Evolutionary conservation across 1,140 invertebrate genomes (phyloP).

Genomic region (Coptotermes formosanus): DNA sequence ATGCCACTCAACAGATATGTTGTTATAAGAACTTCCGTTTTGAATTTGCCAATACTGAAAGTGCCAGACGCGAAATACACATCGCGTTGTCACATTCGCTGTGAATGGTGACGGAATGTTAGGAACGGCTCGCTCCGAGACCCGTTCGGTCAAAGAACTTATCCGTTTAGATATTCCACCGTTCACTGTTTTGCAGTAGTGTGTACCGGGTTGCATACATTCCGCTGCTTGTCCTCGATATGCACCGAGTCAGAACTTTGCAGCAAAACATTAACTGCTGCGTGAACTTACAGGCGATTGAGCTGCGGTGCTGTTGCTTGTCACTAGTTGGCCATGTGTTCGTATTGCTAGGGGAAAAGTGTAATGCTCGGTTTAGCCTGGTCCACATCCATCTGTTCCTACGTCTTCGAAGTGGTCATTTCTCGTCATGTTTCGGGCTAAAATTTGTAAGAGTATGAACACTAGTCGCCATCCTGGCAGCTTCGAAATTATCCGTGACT

Average conservation of each 20-base stretch:
- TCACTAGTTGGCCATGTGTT: too few relatives aligned
- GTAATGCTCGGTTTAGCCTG: too few relatives aligned
- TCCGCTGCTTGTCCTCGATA: not conserved
- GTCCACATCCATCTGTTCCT: too few relatives aligned
- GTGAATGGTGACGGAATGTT: not conserved
- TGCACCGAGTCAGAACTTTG: not conserved
- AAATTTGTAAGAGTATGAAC: too few relatives aligned
- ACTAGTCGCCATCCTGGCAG: too few relatives aligned
- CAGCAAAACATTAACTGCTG: too few relatives aligned
- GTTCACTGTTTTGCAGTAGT: not conserved
- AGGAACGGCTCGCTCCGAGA: not conserved
- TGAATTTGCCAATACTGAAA: not conserved
- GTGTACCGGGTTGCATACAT: not conserved
- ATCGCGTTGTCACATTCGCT: not conserved
- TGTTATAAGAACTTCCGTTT: not conserved
- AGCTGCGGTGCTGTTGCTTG: too few relatives aligned
- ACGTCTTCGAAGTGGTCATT: too few relatives aligned
- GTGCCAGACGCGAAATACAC: not conserved
- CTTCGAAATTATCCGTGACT: too few relatives aligned
- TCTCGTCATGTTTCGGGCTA: too few relatives aligned
- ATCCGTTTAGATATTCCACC: not conserved
- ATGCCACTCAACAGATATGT: not conserved
- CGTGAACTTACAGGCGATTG: too few relatives aligned
- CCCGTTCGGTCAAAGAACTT: not conserved
- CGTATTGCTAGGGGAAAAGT: too few relatives aligned